phyloP scores from a whole-genome alignment of 2,888 invertebrate species.

The Caenorhabditis japonica region DNA sequence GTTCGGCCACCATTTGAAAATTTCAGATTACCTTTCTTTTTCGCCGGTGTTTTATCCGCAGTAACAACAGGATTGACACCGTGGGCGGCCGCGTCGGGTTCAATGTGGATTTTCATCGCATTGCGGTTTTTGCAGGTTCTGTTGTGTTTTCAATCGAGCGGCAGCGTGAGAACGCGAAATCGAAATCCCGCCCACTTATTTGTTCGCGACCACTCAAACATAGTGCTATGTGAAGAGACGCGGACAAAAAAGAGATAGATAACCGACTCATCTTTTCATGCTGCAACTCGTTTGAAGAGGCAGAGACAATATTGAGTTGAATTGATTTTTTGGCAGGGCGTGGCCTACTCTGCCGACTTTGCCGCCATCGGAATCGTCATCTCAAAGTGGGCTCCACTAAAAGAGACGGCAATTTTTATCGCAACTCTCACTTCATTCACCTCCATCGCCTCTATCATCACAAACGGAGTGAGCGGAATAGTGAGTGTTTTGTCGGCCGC shows the following conservation, averaged over 20 bases:
- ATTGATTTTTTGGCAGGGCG: too few relatives aligned
- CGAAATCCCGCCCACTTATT: too few relatives aligned
- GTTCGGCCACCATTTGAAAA: too few relatives aligned
- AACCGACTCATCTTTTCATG: too few relatives aligned
- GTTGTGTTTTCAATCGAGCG: too few relatives aligned
- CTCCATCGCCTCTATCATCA: slow-evolving; percentile 65
- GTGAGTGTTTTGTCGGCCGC: slow-evolving; percentile 15
- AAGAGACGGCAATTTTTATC: slow-evolving; percentile 70
- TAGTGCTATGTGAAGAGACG: too few relatives aligned
- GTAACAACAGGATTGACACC: slow-evolving; percentile 58
- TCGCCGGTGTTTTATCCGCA: slow-evolving; percentile 58
- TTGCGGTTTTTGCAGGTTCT: slow-evolving; percentile 63
- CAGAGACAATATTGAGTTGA: too few relatives aligned
- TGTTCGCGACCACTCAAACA: too few relatives aligned
- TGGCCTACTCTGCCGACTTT: slow-evolving; percentile 62
- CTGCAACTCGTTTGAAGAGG: too few relatives aligned
- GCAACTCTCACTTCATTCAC: slow-evolving; percentile 69
- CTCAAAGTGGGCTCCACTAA: slow-evolving; percentile 68
- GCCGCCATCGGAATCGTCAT: slow-evolving; percentile 65
- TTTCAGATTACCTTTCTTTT: slow-evolving; percentile 61
- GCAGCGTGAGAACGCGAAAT: too few relatives aligned
- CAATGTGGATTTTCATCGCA: slow-evolving; percentile 41
- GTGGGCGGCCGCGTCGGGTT: slow-evolving; percentile 47
- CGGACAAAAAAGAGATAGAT: too few relatives aligned
- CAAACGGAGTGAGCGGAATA: slow-evolving; percentile 65